A percentile compares a stretch with the other conserved stretches of the same genome.
phyloP scores from a whole-genome alignment of 2,888 invertebrate species.

The Embidobia sp. region DNA sequence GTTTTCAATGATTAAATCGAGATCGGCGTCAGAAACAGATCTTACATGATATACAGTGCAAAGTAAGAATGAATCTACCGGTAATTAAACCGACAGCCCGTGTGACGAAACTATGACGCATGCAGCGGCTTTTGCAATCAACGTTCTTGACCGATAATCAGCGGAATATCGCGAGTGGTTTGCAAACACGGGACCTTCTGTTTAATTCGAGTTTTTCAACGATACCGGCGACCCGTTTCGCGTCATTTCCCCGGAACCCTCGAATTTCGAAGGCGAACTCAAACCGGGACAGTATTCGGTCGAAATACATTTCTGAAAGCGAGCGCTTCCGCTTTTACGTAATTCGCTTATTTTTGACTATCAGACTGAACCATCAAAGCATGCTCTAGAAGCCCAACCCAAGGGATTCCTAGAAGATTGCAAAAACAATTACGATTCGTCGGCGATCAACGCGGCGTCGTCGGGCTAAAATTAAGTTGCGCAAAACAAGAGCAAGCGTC shows the following conservation, averaged over 20 bases:
- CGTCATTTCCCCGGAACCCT: no score
- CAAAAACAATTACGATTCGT: neutral
- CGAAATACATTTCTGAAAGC: no score
- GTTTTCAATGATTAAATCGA: no score
- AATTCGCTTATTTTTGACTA: slow-evolving; percentile 1
- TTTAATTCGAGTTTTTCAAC: no score
- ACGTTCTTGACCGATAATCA: slow-evolving; percentile 53
- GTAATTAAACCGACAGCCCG: slow-evolving; percentile 27
- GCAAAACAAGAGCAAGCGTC: slow-evolving; percentile 17
- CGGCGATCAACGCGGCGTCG: neutral
- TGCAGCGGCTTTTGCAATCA: slow-evolving; percentile 1
- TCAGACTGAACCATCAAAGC: neutral
- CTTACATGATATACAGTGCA: neutral
- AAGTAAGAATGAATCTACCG: slow-evolving; percentile 22
- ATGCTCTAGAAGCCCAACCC: no score
- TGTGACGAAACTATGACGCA: slow-evolving; percentile 58
- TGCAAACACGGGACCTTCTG: no score
- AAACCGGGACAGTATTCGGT: no score
- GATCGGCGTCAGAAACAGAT: no score
- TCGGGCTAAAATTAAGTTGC: slow-evolving; percentile 12
- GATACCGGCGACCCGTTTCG: no score
- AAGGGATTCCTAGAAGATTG: slow-evolving; percentile 1
- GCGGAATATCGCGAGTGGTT: slow-evolving; percentile 24
- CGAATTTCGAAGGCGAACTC: no score
- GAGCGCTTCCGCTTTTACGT: no score